phyloP scores from a whole-genome alignment of 2,797 vertebrate genomes.

The Malacoctenus gilli region DNA sequence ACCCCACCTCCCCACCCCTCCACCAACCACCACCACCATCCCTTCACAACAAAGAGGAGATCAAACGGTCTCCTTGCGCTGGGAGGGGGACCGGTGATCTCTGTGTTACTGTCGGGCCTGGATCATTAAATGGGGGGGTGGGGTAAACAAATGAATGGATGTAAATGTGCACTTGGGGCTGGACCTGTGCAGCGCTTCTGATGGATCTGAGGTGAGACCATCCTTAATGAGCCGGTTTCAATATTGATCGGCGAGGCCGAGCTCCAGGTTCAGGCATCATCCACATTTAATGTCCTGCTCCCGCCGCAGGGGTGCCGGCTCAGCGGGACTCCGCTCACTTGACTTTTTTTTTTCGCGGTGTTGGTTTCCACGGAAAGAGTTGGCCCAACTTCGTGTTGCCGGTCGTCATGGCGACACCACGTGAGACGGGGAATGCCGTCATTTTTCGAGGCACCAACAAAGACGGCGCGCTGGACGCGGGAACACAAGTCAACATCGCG shows the following conservation, averaged over 20 bases:
- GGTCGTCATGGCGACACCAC: no score
- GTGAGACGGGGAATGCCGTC: no score
- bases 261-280: slow-evolving; percentile 27
- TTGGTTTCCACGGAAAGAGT: no score
- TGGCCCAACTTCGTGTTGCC: no score
- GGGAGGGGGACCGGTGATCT: slow-evolving; percentile 45
- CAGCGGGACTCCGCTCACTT: no score
- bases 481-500: no score
- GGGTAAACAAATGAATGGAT: slow-evolving; percentile 53
- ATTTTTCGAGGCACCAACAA: no score
- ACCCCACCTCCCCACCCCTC: slow-evolving; percentile 23
- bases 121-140: slow-evolving; percentile 45
- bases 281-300: slow-evolving; percentile 13
- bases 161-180: slow-evolving; percentile 14
- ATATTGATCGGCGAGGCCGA: slow-evolving; percentile 30
- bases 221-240: slow-evolving; percentile 15
- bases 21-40: slow-evolving; percentile 24
- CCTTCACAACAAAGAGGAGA: slow-evolving; percentile 35
- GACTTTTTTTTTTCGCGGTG: no score
- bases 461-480: no score
- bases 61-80: slow-evolving; percentile 61
- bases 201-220: slow-evolving; percentile 18
- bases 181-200: slow-evolving; percentile 11
- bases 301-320: slow-evolving; percentile 2
- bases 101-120: slow-evolving; percentile 30